Conservation (phyloP, 2,113 vertebrate species). For the Sula dactylatra region DNA sequence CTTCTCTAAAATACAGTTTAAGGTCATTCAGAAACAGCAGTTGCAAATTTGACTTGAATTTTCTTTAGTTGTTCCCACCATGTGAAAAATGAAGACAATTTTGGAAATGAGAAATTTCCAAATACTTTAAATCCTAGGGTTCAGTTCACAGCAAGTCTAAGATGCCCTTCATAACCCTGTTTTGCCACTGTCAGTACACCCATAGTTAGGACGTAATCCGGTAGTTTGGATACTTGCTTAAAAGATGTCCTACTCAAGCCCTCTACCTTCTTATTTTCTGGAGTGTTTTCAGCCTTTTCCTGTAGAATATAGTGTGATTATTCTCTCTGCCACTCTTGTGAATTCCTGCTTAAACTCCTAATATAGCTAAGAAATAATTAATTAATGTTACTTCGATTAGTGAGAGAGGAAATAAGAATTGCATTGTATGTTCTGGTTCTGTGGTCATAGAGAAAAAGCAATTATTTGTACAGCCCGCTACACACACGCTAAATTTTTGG, state of each 20-base stretch:
- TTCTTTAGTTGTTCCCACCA: neutral
- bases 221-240: neutral
- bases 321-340: neutral
- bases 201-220: neutral
- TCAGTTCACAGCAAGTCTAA: neutral
- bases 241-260: neutral
- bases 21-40: neutral
- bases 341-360: neutral
- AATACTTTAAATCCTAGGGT: neutral
- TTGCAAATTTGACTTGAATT: neutral
- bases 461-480: neutral
- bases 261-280: neutral
- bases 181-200: neutral
- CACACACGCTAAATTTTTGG: slow-evolving; percentile 12
- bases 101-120: neutral
- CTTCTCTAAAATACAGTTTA: neutral
- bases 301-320: neutral
- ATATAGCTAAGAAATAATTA: neutral
- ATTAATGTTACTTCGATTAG: neutral
- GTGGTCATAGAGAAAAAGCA: neutral
- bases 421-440: neutral
- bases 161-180: neutral
- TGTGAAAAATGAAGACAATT: neutral
- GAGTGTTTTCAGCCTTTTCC: neutral
- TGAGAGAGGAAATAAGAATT: neutral